Base-by-base conservation (phyloP, 2,888 invertebrate genomes). In the Drosophila borborema region DNA sequence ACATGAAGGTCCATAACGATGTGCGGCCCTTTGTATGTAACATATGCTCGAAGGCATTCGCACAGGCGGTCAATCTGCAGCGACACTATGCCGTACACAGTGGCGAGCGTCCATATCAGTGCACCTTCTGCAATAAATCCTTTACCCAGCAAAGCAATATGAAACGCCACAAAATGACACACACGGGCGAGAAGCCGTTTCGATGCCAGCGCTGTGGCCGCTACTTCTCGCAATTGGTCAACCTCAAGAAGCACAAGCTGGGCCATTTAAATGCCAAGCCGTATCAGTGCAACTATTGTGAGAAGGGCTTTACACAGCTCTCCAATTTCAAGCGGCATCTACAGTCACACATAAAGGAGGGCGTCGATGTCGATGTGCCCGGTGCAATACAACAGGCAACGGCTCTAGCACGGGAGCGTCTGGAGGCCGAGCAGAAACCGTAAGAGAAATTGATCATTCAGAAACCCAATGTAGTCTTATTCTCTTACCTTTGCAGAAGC, bases 141-240 rank as follows among this genome's bases (percentile, higher is more conserved):
- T 93, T 93, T 72, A 93, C 93, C 23, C 93, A 93, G 77, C 92
- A 92, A 72, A 92, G 92, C 41, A 93, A 93, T 74, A 90, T 93
- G 89, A 91, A 91, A 58, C 91, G 93, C 60, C 93, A 93, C 80
- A 92, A 93, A 77, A 89, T 93, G 72, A 92, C 91, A 69, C 93
- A 93, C 63, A 93, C 93, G 18, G 93, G 93, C 31, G 93, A 93
- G 60, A 93, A 93, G 72, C 93, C 93, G 28, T 93, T 92, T 70
- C 92, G 92, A 4, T 93, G 93, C 77, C 92, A 92, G 77, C 88
- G 92, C 16, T 93, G 93, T 62, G 92, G 92, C 14, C 90, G 92
- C 40, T 92, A 92, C 71, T 93, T 93, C 69, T 92, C 93, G 10
- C 93, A 93, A 66, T 88, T 92, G 51, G 92, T 93, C 20, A 93